phyloP scores from a whole-genome alignment of 2,113 vertebrate species.

The Triplophysa siluroides region DNA sequence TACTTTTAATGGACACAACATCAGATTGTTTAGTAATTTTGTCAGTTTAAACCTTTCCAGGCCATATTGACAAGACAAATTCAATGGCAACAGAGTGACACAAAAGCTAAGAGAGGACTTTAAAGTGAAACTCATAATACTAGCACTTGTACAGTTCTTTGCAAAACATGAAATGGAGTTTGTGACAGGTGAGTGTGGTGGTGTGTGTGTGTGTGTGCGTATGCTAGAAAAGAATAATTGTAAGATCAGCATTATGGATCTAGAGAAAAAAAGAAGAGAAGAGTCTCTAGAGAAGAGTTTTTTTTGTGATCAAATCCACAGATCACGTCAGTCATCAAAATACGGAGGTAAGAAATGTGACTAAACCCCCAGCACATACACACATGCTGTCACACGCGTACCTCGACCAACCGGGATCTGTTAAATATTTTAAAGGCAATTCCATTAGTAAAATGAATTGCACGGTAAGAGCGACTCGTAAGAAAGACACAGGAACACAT shows the following conservation, averaged over 20 bases:
- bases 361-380: not conserved
- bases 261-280: not conserved
- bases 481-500: conserved; percentile 20
- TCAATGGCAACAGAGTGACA: conserved; percentile 46
- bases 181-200: not conserved
- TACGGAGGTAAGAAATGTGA: not conserved
- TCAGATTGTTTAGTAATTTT: no score
- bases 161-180: conserved; percentile 65
- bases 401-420: conserved; percentile 44
- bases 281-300: no score
- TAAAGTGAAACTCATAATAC: conserved; percentile 63
- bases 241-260: not conserved
- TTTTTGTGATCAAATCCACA: not conserved
- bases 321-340: not conserved
- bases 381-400: conserved; percentile 39
- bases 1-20: no score
- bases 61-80: conserved; percentile 43
- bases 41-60: not conserved
- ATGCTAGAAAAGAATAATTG: not conserved
- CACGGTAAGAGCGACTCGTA: conserved; percentile 10
- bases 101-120: conserved; percentile 51
- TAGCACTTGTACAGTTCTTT: conserved; percentile 41
- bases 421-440: conserved; percentile 60
- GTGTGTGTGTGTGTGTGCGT: not conserved
- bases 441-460: conserved; percentile 52